phyloP scores from a whole-genome alignment of 2,113 vertebrate genomes.

The Barnardius zonarius region DNA sequence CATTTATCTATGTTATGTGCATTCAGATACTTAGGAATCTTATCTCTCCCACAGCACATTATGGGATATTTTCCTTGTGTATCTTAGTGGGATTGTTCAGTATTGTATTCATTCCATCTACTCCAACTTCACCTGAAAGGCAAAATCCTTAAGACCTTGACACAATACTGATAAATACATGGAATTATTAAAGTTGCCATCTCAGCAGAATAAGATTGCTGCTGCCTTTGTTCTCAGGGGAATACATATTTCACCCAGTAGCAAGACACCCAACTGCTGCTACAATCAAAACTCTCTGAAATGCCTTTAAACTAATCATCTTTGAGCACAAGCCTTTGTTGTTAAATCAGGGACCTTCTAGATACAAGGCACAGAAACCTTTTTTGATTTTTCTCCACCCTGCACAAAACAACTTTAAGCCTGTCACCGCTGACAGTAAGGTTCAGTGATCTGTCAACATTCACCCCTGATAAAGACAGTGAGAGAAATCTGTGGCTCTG shows the following conservation, averaged over 20 bases:
- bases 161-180: constrained; percentile 79
- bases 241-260: constrained; percentile 79
- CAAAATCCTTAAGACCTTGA: constrained; percentile 78
- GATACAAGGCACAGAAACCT: constrained; percentile 68
- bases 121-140: constrained; percentile 75
- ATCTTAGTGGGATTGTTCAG: constrained; percentile 68
- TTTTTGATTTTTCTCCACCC: constrained; percentile 72
- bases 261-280: constrained; percentile 74
- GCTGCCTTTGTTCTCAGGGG: constrained; percentile 77
- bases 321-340: constrained; percentile 80
- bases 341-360: constrained; percentile 74
- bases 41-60: constrained; percentile 54
- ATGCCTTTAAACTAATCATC: constrained; percentile 81
- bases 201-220: constrained; percentile 74
- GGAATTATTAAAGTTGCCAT: constrained; percentile 81
- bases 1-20: constrained; percentile 68
- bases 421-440: constrained; percentile 85
- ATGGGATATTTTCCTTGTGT: constrained; percentile 68
- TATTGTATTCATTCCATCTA: constrained; percentile 65
- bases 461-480: constrained; percentile 90
- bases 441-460: constrained; percentile 93
- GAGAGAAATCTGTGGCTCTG: constrained; percentile 81
- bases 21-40: constrained; percentile 57
- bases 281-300: constrained; percentile 76
- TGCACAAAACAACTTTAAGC: constrained; percentile 82